These are phyloP conservation scores for Eupsilia transversa DNA, from an alignment of 2,888 invertebrate genomes.

Conservation along the genomic window DNA sequence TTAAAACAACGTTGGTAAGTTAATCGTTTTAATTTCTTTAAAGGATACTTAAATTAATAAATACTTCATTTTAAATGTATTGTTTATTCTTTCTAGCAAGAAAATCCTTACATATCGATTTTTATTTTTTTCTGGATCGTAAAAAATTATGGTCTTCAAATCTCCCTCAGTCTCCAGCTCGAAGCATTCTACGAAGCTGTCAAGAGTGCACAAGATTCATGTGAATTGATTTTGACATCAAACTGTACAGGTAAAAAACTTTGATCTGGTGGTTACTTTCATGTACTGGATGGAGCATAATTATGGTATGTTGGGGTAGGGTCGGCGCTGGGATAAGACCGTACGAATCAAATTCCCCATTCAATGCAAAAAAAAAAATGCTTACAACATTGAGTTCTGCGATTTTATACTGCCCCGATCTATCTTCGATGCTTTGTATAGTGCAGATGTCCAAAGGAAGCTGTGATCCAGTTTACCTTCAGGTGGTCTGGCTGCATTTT, in stretches of 20 bases:
- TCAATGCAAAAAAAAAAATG: no score
- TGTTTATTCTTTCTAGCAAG: neutral
- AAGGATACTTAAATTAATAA: neutral
- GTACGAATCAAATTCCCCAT: neutral
- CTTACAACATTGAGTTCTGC: no score
- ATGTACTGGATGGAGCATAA: neutral
- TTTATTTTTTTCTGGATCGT: neutral
- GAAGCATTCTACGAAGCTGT: neutral
- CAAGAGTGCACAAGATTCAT: neutral
- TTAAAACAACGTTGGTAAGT: constrained; percentile 12
- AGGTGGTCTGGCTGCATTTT: no score
- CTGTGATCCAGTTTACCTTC: no score
- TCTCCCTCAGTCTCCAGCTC: constrained; percentile 3
- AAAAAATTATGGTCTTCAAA: neutral
- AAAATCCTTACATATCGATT: neutral
- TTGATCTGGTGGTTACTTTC: neutral
- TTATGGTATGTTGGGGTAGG: neutral
- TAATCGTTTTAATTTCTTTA: neutral
- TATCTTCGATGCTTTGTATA: no score
- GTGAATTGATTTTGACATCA: neutral
- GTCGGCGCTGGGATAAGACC: neutral
- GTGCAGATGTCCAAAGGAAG: no score
- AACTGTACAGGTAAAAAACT: constrained; percentile 1
- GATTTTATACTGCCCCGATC: no score
- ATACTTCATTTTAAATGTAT: neutral